Conservation (phyloP, 2,888 invertebrate genomes). For the Lepidochrysops patricia region DNA sequence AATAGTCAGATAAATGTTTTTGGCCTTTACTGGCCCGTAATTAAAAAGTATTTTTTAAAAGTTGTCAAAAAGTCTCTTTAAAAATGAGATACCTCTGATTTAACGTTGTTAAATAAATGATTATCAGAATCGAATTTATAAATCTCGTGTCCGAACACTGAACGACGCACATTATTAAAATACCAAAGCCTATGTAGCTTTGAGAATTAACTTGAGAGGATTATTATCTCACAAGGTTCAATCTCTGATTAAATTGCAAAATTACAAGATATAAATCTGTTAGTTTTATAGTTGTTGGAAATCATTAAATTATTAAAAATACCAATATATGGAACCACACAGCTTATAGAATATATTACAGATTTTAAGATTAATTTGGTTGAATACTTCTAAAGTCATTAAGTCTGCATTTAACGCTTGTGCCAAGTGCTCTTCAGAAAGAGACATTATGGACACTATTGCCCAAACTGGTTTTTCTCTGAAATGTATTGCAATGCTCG, state of each 20-base stretch:
- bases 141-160: neutral
- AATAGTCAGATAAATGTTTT: neutral
- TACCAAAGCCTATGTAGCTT: neutral
- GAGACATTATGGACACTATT: neutral
- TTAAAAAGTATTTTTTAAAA: too few species aligned
- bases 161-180: neutral
- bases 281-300: conserved; percentile 1
- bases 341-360: neutral
- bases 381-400: neutral
- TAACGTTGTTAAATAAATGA: neutral
- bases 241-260: neutral
- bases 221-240: conserved; percentile 2
- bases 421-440: neutral
- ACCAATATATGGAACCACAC: neutral
- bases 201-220: neutral
- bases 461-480: conserved; percentile 21
- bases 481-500: conserved; percentile 53
- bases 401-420: neutral
- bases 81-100: too few species aligned
- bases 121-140: neutral
- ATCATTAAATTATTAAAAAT: neutral
- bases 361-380: neutral
- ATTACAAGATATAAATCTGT: neutral
- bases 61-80: too few species aligned
- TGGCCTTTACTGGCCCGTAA: too few species aligned